Base-by-base conservation (phyloP, 2,797 vertebrate genomes). In the Tachyglossus aculeatus region DNA sequence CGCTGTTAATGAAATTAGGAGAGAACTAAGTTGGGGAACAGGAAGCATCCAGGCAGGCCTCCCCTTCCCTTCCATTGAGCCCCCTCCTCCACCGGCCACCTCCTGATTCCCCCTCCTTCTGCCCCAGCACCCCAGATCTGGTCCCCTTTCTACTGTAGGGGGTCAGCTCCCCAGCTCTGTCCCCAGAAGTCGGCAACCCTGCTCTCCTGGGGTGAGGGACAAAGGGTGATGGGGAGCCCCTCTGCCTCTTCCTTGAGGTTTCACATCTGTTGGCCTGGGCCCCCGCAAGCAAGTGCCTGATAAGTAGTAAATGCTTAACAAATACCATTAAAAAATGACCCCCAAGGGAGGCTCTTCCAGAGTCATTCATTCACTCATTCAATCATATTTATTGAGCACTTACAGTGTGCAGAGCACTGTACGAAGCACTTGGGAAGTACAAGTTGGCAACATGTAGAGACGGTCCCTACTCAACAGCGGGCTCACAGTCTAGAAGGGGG, bases 1-100 rank as follows among this genome's bases (percentile, higher is more conserved):
- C 31, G 78, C 84, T 67, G 61, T 68, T 84, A 90, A 85, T 82
- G 86, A 84, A 88, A 89, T 71, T 65, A 72, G 33, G 67, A 81
- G 13, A 43, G 8, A 55, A 78, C 77, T 78, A 83, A 80, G 71
- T 77, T 83, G 82, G 61, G 58, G 77, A 83, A 56, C 51, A 78
- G 74, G 76, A 82, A 83, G 81, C 67, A 53, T 58, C 83, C 81
- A 7, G 43, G 63, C 53, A 64, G 68, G 47, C 58, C 44, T 38
- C 25, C 27, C 25, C 45, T n/a, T n/a, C 29, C 3, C 38, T 12
- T 12, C 22, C 44, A 27, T 19, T 15, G 10, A 50, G 8, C 22
- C 45, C 25, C 32, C 40, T 34, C 1, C 1, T 11, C 38, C 33
- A 9, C 19, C 8, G 13, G n/a, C 19, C 29, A 34, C 43, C 4